Base-by-base conservation (phyloP, 2,797 vertebrate species). In the Falco berigora region DNA sequence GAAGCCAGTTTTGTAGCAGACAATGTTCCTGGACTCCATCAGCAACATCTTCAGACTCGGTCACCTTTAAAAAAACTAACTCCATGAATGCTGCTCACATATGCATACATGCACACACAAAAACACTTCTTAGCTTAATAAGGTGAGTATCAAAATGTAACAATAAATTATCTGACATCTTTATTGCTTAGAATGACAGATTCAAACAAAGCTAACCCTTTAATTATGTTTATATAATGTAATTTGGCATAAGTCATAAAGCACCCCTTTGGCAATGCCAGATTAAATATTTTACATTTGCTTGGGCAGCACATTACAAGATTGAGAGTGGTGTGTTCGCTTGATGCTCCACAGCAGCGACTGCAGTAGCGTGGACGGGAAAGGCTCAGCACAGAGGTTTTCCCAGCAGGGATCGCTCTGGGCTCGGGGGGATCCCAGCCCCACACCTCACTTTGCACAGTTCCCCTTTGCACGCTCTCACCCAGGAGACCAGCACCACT, bases 181-280 rank as follows among this genome's bases (percentile, higher is more conserved):
- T 97, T 96, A 97, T 95, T 97, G 91, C 94, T 92, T 56, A 94
- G 88, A 92, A 97, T 96, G 97, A 97, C 96, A 96, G 94, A 97
- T 86, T 96, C 94, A 94, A 96, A 97, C 94, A 97, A 96, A 97
- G 94, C 95, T 96, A 92, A 95, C 91, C 81, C 93, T 96, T 97
- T 97, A 96, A 97, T 97, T 96, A 94, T 96, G 86, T 97, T 97
- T 97, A 94, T 86, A 89, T 95, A 97, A 97, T 95, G 94, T 96
- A 96, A 97, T 94, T 96, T 97, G 96, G 96, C 97, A 96, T 56
- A 96, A 95, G 90, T 83, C 93, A 88, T 93, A 96, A 95, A 95
- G 96, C 95, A 96, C 86, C 90, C 94, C 75, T 95, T 96, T 95
- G 95, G 96, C 93, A 89, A 91, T 92, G 97, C 94, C 96, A 97